Conservation (phyloP, 2,797 vertebrate species). For the Sandelia bainsii region DNA sequence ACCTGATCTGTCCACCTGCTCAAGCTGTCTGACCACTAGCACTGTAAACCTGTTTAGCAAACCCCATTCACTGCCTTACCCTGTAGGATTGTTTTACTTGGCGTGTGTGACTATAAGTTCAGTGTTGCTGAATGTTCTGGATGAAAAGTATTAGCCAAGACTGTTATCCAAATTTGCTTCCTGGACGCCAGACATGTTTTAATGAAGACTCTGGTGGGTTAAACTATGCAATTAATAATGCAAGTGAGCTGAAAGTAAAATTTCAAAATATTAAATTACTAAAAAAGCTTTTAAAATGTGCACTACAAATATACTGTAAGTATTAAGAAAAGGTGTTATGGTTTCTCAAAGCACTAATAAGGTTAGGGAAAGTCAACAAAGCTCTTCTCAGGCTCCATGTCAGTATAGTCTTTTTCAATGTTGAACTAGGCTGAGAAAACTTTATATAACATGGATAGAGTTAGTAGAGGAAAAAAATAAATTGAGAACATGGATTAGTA, state of each 20-base stretch:
- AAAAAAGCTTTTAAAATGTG: not conserved
- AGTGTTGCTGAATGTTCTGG: not conserved
- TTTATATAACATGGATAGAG: no score
- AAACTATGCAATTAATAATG: not conserved
- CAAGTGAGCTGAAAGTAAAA: not conserved
- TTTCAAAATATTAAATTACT: not conserved
- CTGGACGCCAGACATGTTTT: not conserved
- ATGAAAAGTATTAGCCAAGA: not conserved
- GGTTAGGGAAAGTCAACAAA: not conserved
- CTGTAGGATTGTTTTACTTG: not conserved
- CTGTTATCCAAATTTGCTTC: not conserved
- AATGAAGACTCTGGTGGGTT: not conserved
- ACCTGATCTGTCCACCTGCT: slow-evolving; percentile 2
- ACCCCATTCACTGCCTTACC: no score
- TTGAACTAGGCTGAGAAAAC: not conserved
- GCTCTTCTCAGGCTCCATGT: not conserved
- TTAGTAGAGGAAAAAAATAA: no score
- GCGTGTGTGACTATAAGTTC: not conserved
- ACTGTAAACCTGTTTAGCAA: not conserved
- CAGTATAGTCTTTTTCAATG: not conserved
- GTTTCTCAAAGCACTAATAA: not conserved
- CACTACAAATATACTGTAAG: no score
- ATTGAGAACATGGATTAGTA: no score
- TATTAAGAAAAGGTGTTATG: no score
- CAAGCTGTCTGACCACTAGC: not conserved